Percentiles rank a stretch among this genome's conserved stretches.
These are phyloP conservation scores for Drepana falcataria DNA, from an alignment of 2,888 invertebrate genomes.

Conservation along the genomic window DNA sequence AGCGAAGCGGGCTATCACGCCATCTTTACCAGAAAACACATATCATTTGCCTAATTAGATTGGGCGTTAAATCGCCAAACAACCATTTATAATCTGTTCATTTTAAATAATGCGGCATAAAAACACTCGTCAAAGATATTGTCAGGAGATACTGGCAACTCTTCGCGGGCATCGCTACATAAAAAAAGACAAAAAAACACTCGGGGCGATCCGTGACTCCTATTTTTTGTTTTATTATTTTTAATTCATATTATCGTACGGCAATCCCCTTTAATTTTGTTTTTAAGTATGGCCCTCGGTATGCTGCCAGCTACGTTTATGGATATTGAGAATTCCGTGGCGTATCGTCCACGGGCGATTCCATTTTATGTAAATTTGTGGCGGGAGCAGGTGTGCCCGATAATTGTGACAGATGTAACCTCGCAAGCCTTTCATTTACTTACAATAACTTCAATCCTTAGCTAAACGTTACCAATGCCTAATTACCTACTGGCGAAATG, in stretches of 20 bases:
- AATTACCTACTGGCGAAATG: not conserved
- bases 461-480: not conserved
- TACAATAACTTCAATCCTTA: conserved; percentile 13
- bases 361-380: conserved; percentile 70
- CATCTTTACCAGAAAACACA: conserved; percentile 66
- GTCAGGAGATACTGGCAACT: conserved; percentile 70
- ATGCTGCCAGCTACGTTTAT: conserved; percentile 77
- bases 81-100: conserved; percentile 78
- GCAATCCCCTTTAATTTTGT: conserved; percentile 79
- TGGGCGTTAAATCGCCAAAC: conserved; percentile 79
- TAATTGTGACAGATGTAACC: conserved; percentile 66
- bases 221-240: conserved; percentile 78
- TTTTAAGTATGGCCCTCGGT: conserved; percentile 77
- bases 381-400: conserved; percentile 46
- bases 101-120: conserved; percentile 76
- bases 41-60: conserved; percentile 79
- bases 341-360: conserved; percentile 62
- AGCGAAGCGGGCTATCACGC: conserved; percentile 41
- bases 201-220: conserved; percentile 78
- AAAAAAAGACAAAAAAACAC: conserved; percentile 66
- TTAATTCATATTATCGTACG: conserved; percentile 79
- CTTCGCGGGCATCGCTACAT: conserved; percentile 68
- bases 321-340: conserved; percentile 75
- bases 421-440: conserved; percentile 22
- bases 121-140: conserved; percentile 78